Evolutionary conservation across 2,113 vertebrate genomes (phyloP).

Genomic region (Gymnobelideus leadbeateri): DNA sequence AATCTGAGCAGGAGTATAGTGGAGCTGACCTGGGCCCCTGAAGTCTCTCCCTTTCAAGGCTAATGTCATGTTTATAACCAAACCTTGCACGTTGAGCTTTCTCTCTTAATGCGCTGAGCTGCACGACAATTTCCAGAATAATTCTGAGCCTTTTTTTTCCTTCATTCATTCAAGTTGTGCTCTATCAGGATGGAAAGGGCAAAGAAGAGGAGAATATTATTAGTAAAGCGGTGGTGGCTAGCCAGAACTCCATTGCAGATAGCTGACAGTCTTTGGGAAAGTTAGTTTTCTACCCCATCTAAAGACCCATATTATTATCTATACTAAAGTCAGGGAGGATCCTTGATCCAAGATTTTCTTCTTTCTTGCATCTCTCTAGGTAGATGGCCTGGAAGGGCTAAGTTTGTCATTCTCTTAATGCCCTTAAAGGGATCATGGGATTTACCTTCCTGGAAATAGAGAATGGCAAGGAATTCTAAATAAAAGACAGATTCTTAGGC

Average conservation of each 20-base stretch:
- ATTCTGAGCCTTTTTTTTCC: slow-evolving; percentile 74
- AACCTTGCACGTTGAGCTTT: slow-evolving; percentile 87
- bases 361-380: slow-evolving; percentile 15
- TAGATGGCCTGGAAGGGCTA: slow-evolving; percentile 26
- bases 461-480: not conserved
- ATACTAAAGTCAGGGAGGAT: not conserved
- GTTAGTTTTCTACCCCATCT: not conserved
- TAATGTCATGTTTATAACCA: slow-evolving; percentile 85
- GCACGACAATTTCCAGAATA: slow-evolving; percentile 82
- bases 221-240: not conserved
- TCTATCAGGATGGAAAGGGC: not conserved
- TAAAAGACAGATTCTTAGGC: not conserved
- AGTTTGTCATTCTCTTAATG: not conserved
- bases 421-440: not conserved
- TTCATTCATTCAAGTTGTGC: slow-evolving; percentile 46
- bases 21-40: slow-evolving; percentile 87
- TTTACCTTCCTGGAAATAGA: not conserved
- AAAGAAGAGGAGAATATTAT: not conserved
- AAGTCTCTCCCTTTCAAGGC: slow-evolving; percentile 85
- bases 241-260: not conserved
- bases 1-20: slow-evolving; percentile 53
- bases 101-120: slow-evolving; percentile 86
- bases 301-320: not conserved
- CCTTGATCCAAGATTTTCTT: slow-evolving; percentile 36
- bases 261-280: not conserved